Conservation (phyloP, 53 echinoderm and acorn worm species). For the Patiria pectinifera region DNA sequence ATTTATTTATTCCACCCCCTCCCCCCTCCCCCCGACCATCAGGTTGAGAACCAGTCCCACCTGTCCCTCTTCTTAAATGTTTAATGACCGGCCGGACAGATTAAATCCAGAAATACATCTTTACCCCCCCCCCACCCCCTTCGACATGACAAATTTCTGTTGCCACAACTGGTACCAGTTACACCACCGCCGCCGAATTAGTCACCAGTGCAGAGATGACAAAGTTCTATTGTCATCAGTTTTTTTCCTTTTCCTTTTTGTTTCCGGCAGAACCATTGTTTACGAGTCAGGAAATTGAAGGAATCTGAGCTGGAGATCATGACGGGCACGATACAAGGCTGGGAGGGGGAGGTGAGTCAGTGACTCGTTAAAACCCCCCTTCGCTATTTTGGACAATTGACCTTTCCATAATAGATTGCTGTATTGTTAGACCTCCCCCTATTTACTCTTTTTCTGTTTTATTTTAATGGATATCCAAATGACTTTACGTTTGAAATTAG, state of each 20-base stretch:
- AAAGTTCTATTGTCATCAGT: conserved; percentile 9
- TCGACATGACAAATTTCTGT: too few relatives aligned
- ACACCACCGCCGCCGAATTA: neutral
- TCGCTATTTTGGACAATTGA: conserved; percentile 11
- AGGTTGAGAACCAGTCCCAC: too few relatives aligned
- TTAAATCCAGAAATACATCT: too few relatives aligned
- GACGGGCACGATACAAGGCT: conserved; percentile 91
- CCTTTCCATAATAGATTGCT: neutral
- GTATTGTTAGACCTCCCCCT: neutral
- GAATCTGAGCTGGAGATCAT: conserved; percentile 94
- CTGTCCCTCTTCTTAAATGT: too few relatives aligned
- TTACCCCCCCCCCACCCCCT: too few relatives aligned
- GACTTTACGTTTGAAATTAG: too few relatives aligned
- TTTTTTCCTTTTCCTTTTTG: neutral
- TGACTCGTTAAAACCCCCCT: neutral
- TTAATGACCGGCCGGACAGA: too few relatives aligned
- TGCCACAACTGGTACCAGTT: neutral
- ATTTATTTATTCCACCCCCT: too few relatives aligned
- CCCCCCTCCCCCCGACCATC: too few relatives aligned
- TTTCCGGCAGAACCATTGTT: conserved; percentile 79
- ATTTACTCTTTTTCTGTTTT: too few relatives aligned
- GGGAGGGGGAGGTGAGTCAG: conserved; percentile 97
- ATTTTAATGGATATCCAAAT: too few relatives aligned
- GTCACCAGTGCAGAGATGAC: neutral
- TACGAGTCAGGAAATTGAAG: conserved; percentile 88